These are phyloP conservation scores for Vanessa cardui DNA, from an alignment of 2,888 invertebrate species.

Conservation along the genomic window DNA sequence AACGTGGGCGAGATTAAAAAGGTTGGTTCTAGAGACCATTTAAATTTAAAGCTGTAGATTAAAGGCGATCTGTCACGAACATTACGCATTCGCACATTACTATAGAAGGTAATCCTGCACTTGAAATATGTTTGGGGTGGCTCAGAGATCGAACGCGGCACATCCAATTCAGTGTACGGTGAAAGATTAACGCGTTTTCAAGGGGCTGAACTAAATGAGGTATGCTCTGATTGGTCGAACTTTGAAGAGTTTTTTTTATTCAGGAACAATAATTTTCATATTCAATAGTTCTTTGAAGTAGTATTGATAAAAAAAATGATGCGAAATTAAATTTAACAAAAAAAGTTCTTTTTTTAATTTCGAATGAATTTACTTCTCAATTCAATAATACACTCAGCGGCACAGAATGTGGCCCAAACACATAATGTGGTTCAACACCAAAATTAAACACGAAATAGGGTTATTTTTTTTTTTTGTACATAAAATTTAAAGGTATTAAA, in stretches of 20 bases:
- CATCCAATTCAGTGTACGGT: constrained; percentile 65
- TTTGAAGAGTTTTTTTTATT: constrained; percentile 1
- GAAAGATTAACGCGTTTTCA: constrained; percentile 61
- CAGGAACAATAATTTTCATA: not conserved
- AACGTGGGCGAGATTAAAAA: constrained; percentile 63
- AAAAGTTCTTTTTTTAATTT: too few species aligned
- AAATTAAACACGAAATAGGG: too few species aligned
- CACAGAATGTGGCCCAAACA: too few species aligned
- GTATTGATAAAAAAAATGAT: too few species aligned
- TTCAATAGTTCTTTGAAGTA: not conserved
- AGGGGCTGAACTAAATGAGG: constrained; percentile 47
- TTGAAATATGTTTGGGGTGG: constrained; percentile 74
- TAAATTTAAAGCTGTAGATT: constrained; percentile 72
- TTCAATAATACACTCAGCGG: too few species aligned
- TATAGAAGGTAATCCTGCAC: constrained; percentile 75
- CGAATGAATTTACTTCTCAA: too few species aligned
- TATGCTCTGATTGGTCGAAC: constrained; percentile 20
- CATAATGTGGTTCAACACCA: too few species aligned
- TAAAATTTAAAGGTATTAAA: too few species aligned
- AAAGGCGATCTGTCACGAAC: constrained; percentile 75
- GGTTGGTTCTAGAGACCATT: constrained; percentile 63
- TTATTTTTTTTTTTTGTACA: too few species aligned
- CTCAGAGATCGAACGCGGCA: constrained; percentile 51
- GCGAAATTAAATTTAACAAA: too few species aligned
- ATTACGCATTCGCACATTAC: constrained; percentile 74